These are phyloP conservation scores for Rhinolophus sinicus DNA, from an alignment of 2,113 vertebrate species.

Conservation along the genomic window DNA sequence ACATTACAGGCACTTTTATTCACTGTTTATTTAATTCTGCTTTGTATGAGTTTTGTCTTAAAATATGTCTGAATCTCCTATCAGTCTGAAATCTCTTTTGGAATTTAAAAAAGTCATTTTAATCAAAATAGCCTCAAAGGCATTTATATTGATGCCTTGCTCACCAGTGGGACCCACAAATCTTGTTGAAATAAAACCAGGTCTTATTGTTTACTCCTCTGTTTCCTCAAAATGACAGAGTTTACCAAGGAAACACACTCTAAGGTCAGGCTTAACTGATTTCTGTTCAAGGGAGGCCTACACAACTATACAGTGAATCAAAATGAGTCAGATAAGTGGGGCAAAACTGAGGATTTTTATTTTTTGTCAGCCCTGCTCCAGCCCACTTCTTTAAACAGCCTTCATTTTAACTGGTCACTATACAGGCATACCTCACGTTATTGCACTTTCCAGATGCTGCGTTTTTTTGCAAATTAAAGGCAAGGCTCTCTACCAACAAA, in stretches of 20 bases:
- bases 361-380: background rate
- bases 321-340: background rate
- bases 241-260: background rate
- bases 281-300: background rate
- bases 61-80: background rate
- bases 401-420: constrained; percentile 27
- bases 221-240: constrained; percentile 5
- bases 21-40: background rate
- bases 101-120: background rate
- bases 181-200: constrained; percentile 43
- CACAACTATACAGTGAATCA: background rate
- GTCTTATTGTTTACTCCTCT: background rate
- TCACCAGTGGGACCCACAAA: background rate
- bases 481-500: background rate
- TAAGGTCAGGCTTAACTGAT: constrained; percentile 1
- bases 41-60: background rate
- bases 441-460: background rate
- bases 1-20: background rate
- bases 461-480: background rate
- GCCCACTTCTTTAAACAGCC: background rate
- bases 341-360: background rate
- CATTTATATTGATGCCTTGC: background rate
- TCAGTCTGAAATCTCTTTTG: background rate
- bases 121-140: constrained; percentile 37
- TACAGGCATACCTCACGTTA: background rate